Evolutionary conservation across 2,888 invertebrate genomes (phyloP), one percentile per base, ranked within the genome.

Genomic region (Diarsia dahlii): DNA sequence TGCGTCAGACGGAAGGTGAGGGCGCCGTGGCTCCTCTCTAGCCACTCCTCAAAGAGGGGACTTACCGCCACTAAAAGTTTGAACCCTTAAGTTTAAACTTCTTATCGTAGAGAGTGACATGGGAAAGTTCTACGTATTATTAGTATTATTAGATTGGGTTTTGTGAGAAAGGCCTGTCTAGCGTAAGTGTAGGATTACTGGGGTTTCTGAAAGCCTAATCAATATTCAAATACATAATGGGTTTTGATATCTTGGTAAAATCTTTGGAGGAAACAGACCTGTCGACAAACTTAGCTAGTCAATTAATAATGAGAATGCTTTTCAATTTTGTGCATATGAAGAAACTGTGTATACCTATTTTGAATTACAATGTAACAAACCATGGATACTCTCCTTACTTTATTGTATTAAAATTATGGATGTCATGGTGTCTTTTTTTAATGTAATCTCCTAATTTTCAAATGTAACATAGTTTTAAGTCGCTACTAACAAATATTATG

Each of bases 1-100:
- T n/a, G n/a, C n/a, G n/a, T n/a, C n/a, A n/a, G n/a, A n/a, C n/a
- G n/a, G n/a, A n/a, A n/a, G n/a, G n/a, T n/a, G n/a, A n/a, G n/a
- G n/a, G n/a, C n/a, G n/a, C n/a, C n/a, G n/a, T n/a, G n/a, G n/a
- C n/a, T n/a, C n/a, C n/a, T n/a, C n/a, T n/a, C n/a, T n/a, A n/a
- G n/a, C n/a, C n/a, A n/a, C n/a, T n/a, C n/a, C n/a, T n/a, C n/a
- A 28, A 28, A 28, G 34, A 6, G 45, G 45, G 48, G 74, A 67
- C 67, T 50, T n/a, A n/a, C n/a, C n/a, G n/a, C n/a, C n/a, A n/a
- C n/a, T n/a, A n/a, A 34, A 69, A 69, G 20, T 71, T 69, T 28
- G 28, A 76, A 18, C 68, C 76, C 64, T 66, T 65, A 50, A 62
- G 68, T 77, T 65, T 56, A 50, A 81, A 77, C 68, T 69, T 52